Evolutionary conservation across 2,888 invertebrate species (phyloP).

Genomic region (Pachliopta kotzebuea): DNA sequence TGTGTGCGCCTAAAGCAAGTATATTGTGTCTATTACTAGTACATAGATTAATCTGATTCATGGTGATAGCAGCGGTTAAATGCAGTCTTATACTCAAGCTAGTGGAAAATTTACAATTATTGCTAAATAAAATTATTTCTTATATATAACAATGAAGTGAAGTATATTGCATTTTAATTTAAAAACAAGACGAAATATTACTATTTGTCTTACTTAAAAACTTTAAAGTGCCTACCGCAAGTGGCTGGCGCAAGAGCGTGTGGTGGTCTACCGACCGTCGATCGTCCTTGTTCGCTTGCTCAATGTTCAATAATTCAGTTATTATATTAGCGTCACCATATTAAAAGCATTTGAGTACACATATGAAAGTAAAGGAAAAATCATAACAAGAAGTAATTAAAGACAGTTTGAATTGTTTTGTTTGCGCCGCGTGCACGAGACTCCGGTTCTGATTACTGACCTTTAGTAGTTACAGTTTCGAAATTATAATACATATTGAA

Average conservation of each 20-base stretch:
- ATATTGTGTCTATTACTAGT: slow-evolving; percentile 37
- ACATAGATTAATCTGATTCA: slow-evolving; percentile 64
- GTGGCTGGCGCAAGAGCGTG: slow-evolving; percentile 45
- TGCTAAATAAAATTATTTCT: too few relatives aligned
- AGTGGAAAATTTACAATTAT: neutral
- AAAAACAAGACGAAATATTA: neutral
- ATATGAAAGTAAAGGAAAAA: slow-evolving; percentile 40
- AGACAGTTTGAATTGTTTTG: slow-evolving; percentile 49
- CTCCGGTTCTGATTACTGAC: slow-evolving; percentile 52
- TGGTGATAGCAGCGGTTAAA: slow-evolving; percentile 49
- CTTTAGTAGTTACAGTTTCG: slow-evolving; percentile 57
- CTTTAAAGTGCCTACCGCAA: slow-evolving; percentile 36
- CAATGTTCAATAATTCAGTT: slow-evolving; percentile 61
- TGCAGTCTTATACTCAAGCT: slow-evolving; percentile 38
- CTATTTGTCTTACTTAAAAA: neutral
- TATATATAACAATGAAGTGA: too few relatives aligned
- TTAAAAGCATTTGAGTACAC: slow-evolving; percentile 64
- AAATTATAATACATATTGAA: slow-evolving; percentile 56
- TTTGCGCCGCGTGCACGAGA: slow-evolving; percentile 38
- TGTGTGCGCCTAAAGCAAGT: slow-evolving; percentile 35
- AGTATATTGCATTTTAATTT: slow-evolving; percentile 24
- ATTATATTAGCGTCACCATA: slow-evolving; percentile 57
- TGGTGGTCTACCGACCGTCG: slow-evolving; percentile 39
- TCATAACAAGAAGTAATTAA: slow-evolving; percentile 65
- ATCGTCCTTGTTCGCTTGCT: slow-evolving; percentile 69